Conservation (phyloP, 2,113 vertebrate species). For the Platysteira castanea region DNA sequence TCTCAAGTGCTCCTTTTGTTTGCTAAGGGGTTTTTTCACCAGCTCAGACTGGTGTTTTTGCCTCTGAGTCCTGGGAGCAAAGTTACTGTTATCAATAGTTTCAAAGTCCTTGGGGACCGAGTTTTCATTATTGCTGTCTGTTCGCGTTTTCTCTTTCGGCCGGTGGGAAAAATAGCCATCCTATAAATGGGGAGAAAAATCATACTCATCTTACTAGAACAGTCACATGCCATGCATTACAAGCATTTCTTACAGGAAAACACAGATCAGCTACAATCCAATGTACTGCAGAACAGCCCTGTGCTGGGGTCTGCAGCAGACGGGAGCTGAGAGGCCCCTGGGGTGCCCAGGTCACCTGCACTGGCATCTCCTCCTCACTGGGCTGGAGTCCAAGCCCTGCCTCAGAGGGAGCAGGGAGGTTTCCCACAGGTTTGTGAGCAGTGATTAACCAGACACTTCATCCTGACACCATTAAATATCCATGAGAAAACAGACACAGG, state of each 20-base stretch:
- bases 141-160: constrained; percentile 88
- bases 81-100: constrained; percentile 97
- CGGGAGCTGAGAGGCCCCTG: neutral
- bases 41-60: constrained; percentile 80
- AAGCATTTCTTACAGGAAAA: constrained; percentile 1
- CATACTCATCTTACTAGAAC: constrained; percentile 7
- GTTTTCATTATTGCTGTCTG: constrained; percentile 99
- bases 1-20: constrained; percentile 82
- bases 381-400: neutral
- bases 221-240: neutral
- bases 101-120: constrained; percentile 98
- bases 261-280: neutral
- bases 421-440: neutral
- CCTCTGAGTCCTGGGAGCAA: constrained; percentile 86
- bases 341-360: neutral
- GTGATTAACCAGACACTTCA: neutral
- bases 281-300: neutral
- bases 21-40: constrained; percentile 69
- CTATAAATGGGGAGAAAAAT: constrained; percentile 70
- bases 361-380: neutral
- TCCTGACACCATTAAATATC: neutral
- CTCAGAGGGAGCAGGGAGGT: neutral
- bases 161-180: constrained; percentile 93
- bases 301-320: neutral
- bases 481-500: neutral